These are phyloP conservation scores for Melipona quadrifasciata DNA, from an alignment of 1,140 invertebrate species.

Conservation along the genomic window DNA sequence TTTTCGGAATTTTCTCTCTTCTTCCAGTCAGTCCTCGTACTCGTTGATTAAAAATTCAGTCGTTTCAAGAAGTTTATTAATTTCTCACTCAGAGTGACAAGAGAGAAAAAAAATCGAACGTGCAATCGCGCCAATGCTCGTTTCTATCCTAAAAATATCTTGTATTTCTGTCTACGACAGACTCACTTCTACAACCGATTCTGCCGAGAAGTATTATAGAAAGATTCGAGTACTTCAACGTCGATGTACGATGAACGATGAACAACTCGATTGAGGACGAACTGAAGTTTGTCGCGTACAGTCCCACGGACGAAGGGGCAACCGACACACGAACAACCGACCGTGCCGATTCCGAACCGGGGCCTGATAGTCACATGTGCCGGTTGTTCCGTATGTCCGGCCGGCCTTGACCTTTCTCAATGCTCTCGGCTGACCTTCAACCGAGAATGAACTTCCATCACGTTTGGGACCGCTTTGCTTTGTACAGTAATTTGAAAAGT, in stretches of 20 bases:
- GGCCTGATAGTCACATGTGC: slow-evolving; percentile 22
- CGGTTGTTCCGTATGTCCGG: slow-evolving; percentile 13
- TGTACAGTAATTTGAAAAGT: too few relatives aligned
- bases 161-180: too few relatives aligned
- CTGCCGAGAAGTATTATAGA: background rate
- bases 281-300: slow-evolving; percentile 14
- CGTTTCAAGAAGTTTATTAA: too few relatives aligned
- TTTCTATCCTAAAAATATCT: too few relatives aligned
- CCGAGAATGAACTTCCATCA: background rate
- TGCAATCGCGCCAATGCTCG: too few relatives aligned
- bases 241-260: background rate
- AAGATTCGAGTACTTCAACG: background rate
- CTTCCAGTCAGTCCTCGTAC: too few relatives aligned
- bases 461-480: background rate
- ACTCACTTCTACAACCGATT: too few relatives aligned
- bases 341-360: background rate
- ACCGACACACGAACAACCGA: slow-evolving; percentile 17
- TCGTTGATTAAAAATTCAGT: too few relatives aligned
- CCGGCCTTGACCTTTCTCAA: slow-evolving; percentile 52
- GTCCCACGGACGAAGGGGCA: slow-evolving; percentile 1
- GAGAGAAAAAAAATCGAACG: too few relatives aligned
- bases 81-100: too few relatives aligned
- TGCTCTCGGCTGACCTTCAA: slow-evolving; percentile 18
- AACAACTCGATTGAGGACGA: slow-evolving; percentile 12
- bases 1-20: too few relatives aligned